These are phyloP conservation scores for Manis javanica DNA, from an alignment of 2,797 vertebrate species.

Conservation along the genomic window DNA sequence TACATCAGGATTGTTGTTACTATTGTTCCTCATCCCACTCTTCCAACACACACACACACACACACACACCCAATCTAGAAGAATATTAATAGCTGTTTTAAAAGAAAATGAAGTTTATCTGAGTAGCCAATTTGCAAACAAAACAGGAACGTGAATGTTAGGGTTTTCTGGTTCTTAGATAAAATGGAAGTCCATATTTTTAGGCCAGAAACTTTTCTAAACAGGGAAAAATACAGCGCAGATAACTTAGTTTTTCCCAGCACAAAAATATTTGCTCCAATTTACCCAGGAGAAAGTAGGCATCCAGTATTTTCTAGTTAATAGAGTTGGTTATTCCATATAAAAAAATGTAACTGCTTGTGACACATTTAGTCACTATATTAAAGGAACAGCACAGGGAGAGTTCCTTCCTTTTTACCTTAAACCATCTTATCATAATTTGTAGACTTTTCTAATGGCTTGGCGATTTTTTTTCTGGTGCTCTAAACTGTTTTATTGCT, in stretches of 20 bases:
- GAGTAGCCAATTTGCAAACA: background rate
- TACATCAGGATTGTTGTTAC: background rate
- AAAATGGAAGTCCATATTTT: background rate
- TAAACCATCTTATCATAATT: slow-evolving; percentile 30
- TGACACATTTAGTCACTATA: background rate
- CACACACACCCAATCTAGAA: background rate
- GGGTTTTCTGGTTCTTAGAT: background rate
- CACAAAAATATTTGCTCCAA: background rate
- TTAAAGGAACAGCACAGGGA: background rate
- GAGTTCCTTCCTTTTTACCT: background rate
- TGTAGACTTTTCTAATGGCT: slow-evolving; percentile 31
- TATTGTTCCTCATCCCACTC: background rate
- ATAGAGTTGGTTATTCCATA: background rate
- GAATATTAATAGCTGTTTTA: background rate
- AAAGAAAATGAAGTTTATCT: slow-evolving; percentile 20
- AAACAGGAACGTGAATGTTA: background rate
- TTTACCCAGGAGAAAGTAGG: slow-evolving; percentile 31
- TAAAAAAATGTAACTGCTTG: background rate
- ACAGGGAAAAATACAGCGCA: background rate
- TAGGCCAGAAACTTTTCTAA: background rate
- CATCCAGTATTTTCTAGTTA: slow-evolving; percentile 24
- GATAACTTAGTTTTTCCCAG: background rate
- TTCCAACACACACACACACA: background rate
- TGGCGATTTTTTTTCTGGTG: slow-evolving; percentile 6
- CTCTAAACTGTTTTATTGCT: background rate